Evolutionary conservation across 1,140 invertebrate species (phyloP), one percentile per base, ranked within the genome.

Genomic region (Zelostemma sp.): DNA sequence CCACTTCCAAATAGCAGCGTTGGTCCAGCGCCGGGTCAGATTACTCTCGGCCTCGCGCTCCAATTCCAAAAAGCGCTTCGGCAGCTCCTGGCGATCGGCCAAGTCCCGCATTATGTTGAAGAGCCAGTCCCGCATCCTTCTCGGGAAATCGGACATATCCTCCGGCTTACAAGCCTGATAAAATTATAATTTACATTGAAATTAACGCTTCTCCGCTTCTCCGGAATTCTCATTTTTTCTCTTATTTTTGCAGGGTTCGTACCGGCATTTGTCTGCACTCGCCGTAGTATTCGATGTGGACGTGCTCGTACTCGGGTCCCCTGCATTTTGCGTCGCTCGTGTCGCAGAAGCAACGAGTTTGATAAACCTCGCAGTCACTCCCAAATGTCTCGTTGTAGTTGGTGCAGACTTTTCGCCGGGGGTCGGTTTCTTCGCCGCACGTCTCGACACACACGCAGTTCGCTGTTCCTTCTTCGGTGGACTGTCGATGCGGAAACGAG

Each of bases 1-100:
- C 93, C 95, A 98, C 80, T 98, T 98, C 96, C 96, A 98, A 53
- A 98, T 91, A 28, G 96, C 95, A 9, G 96, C 95, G 80, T 95
- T 95, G 3, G 92, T 89, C 93, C 95, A 97, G 72, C 93, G 89
- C 25, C 92, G 87, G 0, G 92, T 93, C 70, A 93, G 88, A 77
- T 95, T 94, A 6, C 88, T 90, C 86, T 97, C 95, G 14, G 95
- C 94, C 85, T 96, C 94, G 46, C 90, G 87, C 86, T 97, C 93
- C 91, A 97, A 91, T 81, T 91, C 88, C 78, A 94, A 86, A 77
- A 93, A 97, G 77, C 96, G 89, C 4, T 91, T 88, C n/a, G 92
- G 90, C 1, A 97, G 86, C 83, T 97, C 95, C 75, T 93, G 88
- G 70, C 95, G 88, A 79, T 97, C 94, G 48, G 96, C 96, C 80